Percentiles rank a stretch among this genome's conserved stretches.
These are phyloP conservation scores for Anguilla obscura DNA, from an alignment of 2,797 vertebrate species.

Conservation along the genomic window DNA sequence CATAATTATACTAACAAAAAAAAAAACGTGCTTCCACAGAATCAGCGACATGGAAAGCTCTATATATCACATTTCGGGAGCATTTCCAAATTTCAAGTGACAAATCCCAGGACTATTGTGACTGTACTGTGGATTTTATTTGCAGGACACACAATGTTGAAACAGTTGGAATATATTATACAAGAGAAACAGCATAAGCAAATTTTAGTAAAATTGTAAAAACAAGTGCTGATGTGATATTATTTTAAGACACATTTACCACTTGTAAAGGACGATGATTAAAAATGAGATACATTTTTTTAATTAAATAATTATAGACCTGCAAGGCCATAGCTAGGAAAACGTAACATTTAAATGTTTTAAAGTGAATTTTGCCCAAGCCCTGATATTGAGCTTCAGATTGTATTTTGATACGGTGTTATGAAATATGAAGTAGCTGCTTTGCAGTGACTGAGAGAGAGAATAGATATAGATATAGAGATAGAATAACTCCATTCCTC, in stretches of 20 bases:
- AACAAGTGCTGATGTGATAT: slow-evolving; percentile 86
- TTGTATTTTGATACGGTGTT: slow-evolving; percentile 40
- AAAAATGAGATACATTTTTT: no score
- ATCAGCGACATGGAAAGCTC: slow-evolving; percentile 95
- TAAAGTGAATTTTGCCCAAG: slow-evolving; percentile 61
- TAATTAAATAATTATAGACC: slow-evolving; percentile 32
- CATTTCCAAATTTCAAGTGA: slow-evolving; percentile 99
- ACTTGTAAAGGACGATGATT: slow-evolving; percentile 19
- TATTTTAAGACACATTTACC: slow-evolving; percentile 60
- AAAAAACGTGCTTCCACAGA: slow-evolving; percentile 94
- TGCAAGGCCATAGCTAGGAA: slow-evolving; percentile 67
- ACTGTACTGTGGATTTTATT: slow-evolving; percentile 99
- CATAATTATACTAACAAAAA: slow-evolving; percentile 99
- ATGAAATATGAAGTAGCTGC: slow-evolving; percentile 29
- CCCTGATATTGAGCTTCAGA: slow-evolving; percentile 46
- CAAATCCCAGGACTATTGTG: slow-evolving; percentile 98
- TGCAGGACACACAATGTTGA: slow-evolving; percentile 89
- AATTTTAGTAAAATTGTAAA: slow-evolving; percentile 86
- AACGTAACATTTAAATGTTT: slow-evolving; percentile 55
- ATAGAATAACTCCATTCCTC: neutral
- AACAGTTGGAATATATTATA: slow-evolving; percentile 93
- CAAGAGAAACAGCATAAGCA: no score
- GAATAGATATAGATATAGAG: no score
- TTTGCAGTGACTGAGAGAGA: slow-evolving; percentile 34
- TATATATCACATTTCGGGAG: slow-evolving; percentile 98